Evolutionary conservation across 2,113 vertebrate species (phyloP).

Genomic region (Cricetomys ansorgei): DNA sequence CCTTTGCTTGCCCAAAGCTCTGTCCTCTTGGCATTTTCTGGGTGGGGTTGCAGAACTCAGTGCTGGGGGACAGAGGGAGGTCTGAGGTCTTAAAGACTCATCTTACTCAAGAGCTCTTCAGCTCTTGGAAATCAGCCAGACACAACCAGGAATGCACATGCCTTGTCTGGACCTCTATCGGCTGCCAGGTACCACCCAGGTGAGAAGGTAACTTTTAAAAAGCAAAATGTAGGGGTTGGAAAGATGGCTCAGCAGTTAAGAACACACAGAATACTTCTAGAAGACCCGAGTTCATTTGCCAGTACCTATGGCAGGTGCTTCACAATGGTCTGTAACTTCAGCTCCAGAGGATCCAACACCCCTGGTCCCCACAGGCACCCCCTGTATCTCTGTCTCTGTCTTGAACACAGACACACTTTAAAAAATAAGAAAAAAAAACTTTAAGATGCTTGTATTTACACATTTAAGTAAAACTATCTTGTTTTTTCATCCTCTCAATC

Average conservation of each 20-base stretch:
- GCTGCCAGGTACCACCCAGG: neutral
- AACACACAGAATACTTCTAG: neutral
- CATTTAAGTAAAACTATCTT: neutral
- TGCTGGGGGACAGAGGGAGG: fast-evolving
- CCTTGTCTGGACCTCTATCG: neutral
- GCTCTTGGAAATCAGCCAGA: neutral
- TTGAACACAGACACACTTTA: neutral
- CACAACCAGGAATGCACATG: neutral
- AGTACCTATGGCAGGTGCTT: neutral
- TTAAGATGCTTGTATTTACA: neutral
- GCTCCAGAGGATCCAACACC: neutral
- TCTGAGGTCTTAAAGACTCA: neutral
- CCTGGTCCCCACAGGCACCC: neutral
- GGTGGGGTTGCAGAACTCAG: neutral
- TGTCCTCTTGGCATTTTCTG: neutral
- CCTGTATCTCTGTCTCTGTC: no score
- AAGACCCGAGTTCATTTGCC: neutral
- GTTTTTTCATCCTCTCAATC: neutral
- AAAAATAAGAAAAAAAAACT: neutral
- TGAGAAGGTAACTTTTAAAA: neutral
- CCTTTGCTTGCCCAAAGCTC: neutral
- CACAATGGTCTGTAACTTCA: neutral
- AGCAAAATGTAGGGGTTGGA: neutral
- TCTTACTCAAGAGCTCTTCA: neutral
- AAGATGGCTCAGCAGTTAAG: neutral